Evolutionary conservation across 2,797 vertebrate genomes (phyloP), one percentile per base, ranked within the genome.

Genomic region (Erithacus rubecula): DNA sequence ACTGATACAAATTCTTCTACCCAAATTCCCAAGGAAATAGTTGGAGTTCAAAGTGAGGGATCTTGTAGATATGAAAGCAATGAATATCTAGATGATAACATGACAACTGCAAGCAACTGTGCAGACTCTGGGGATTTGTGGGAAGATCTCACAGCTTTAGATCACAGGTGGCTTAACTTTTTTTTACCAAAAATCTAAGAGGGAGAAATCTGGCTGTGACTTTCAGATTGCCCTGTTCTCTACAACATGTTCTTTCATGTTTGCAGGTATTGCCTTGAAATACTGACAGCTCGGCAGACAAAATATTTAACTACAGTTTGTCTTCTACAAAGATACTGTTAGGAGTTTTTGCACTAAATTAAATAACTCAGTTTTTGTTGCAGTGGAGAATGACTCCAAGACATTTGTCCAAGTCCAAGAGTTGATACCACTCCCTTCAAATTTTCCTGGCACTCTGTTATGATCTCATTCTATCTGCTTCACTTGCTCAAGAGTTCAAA

Each of bases 191-290:
- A 72, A 88, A 36, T 27, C 17, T 17, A 63, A 26, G 72, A 63
- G 9, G 5, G 8, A 72, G 27, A 24, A 79, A 89, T 49, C 19
- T 46, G 19, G 8, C 44, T 67, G 59, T 59, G 29, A 76, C 32
- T 94, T 84, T 78, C 68, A 62, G 55, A 26, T 32, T 87, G 23
- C 26, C 46, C 32, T 60, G 29, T 83, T 67, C 49, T 51, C 34
- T 64, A 27, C 15, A 78, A 43, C 27, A 14, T 74, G 56, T 82
- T 74, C 23, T 86, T 74, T 94, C 92, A 55, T 26, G 34, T 88
- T 86, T 79, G 20, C 64, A 75, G 17, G 9, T 51, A 29, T 41
- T 91, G 19, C 37, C 56, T 86, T 86, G 41, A 94, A 83, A 88
- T 24, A 67, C 47, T 67, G 44, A 53, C 56, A 91, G 44, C 22